A percentile compares a stretch with the other conserved stretches of the same genome.
Evolutionary conservation across 2,888 invertebrate species (phyloP).

Genomic region (Nebria salina): DNA sequence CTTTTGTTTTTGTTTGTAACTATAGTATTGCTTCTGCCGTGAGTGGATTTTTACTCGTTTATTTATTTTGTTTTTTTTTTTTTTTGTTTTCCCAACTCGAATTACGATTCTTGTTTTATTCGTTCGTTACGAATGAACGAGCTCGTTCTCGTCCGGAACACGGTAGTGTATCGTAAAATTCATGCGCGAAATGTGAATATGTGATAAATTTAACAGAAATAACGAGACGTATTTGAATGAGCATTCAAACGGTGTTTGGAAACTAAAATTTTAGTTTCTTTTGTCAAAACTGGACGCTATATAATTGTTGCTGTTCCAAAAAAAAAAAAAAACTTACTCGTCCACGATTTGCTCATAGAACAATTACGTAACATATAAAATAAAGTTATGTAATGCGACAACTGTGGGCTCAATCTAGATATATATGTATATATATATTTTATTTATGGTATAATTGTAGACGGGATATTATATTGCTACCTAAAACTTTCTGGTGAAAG

Average conservation of each 20-base stretch:
- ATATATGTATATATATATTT: too few relatives aligned
- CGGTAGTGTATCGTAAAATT: neutral
- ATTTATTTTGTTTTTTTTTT: conserved; percentile 39
- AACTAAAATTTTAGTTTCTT: neutral
- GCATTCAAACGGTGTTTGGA: neutral
- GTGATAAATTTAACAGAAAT: neutral
- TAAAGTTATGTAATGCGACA: too few relatives aligned
- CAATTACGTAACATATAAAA: too few relatives aligned
- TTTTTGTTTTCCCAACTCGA: conserved; percentile 44
- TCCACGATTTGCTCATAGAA: too few relatives aligned
- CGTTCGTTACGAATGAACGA: conserved; percentile 20
- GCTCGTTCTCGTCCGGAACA: conserved; percentile 10
- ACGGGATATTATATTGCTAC: too few relatives aligned
- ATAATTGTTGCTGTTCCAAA: neutral
- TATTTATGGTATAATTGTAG: too few relatives aligned
- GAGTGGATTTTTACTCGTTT: conserved; percentile 23
- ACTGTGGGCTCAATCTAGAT: too few relatives aligned
- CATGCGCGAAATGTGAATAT: neutral
- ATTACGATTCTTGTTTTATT: conserved; percentile 24
- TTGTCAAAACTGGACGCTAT: neutral
- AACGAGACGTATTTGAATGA: neutral
- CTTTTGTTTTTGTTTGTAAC: conserved; percentile 43
- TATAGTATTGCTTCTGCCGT: neutral
- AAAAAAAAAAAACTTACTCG: too few relatives aligned
- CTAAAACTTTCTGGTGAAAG: too few relatives aligned